phyloP scores from a whole-genome alignment of 2,888 invertebrate species.

The Agonopterix subpropinquella region DNA sequence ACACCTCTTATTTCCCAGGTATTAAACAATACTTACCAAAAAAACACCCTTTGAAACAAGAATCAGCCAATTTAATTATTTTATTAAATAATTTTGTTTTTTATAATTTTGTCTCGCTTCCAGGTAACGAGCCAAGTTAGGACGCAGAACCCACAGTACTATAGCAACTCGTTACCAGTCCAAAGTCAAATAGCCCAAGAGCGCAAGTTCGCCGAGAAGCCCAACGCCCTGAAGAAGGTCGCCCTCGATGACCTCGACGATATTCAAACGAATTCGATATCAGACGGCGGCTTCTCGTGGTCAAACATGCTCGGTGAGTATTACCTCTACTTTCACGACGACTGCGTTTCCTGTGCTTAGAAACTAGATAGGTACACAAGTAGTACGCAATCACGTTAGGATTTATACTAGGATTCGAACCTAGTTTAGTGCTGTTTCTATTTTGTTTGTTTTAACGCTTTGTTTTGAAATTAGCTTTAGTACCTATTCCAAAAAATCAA shows the following conservation, averaged over 20 bases:
- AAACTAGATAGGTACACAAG: background rate
- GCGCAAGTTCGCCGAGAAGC: conserved; percentile 91
- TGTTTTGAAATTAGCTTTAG: background rate
- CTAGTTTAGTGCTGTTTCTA: background rate
- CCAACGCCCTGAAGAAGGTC: conserved; percentile 92
- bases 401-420: background rate
- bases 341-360: conserved; percentile 4
- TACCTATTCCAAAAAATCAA: too few species aligned
- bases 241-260: conserved; percentile 88
- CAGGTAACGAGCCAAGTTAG: conserved; percentile 66
- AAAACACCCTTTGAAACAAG: conserved; percentile 1
- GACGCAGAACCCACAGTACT: conserved; percentile 64
- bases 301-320: conserved; percentile 85
- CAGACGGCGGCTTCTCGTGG: conserved; percentile 90
- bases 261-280: conserved; percentile 86
- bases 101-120: conserved; percentile 17
- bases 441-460: background rate
- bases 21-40: conserved; percentile 5
- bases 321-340: conserved; percentile 5
- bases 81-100: background rate
- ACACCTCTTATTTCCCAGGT: conserved; percentile 67
- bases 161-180: conserved; percentile 59
- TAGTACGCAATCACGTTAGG: background rate
- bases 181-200: conserved; percentile 69
- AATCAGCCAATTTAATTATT: background rate